Evolutionary conservation across 2,113 vertebrate species (phyloP).

Genomic region (Atrichornis clamosus): DNA sequence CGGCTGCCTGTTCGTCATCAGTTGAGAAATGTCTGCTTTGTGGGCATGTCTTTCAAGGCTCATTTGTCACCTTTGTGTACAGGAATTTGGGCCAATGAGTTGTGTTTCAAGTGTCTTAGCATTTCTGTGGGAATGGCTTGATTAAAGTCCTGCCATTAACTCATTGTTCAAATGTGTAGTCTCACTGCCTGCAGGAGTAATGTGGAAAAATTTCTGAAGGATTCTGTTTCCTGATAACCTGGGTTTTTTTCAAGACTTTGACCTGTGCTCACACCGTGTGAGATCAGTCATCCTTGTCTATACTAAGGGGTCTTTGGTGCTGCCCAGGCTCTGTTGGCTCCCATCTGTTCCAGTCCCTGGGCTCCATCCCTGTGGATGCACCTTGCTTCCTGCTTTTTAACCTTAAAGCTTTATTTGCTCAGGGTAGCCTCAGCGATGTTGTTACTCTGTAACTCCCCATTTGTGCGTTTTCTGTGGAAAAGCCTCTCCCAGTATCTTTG

Average conservation of each 20-base stretch:
- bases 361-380: fast-evolving
- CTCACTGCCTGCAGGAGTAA: neutral
- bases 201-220: neutral
- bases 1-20: neutral
- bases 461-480: neutral
- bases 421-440: neutral
- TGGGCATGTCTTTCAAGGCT: neutral
- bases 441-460: neutral
- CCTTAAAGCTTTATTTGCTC: neutral
- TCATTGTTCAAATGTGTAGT: neutral
- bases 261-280: neutral
- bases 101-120: neutral
- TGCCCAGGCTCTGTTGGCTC: neutral
- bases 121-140: neutral
- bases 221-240: neutral
- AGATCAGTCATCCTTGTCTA: neutral
- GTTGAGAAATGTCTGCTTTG: neutral
- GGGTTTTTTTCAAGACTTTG: neutral
- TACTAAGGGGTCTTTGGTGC: neutral
- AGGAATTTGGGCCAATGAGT: conserved; percentile 14
- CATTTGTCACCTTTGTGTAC: neutral
- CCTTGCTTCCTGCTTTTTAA: neutral
- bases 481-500: neutral
- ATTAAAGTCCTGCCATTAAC: neutral
- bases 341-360: neutral